Conservation (phyloP, 2,113 vertebrate genomes). For the Rana temporaria region DNA sequence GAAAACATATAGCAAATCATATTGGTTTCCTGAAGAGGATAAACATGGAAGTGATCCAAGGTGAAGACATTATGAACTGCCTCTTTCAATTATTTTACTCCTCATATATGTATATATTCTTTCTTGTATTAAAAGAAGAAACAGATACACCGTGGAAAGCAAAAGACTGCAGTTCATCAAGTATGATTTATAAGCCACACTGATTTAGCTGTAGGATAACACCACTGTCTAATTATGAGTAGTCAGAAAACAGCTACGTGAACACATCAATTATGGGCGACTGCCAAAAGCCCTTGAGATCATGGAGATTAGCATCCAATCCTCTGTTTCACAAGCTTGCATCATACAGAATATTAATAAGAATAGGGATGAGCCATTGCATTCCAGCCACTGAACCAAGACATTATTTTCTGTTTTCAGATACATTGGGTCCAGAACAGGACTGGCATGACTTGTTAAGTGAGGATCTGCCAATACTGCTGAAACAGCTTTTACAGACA, state of each 20-base stretch:
- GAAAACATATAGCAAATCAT: conserved; percentile 16
- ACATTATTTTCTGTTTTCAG: conserved; percentile 57
- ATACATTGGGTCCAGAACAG: not conserved
- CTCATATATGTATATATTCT: not conserved
- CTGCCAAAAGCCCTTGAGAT: conserved; percentile 85
- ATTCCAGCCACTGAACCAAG: conserved; percentile 74
- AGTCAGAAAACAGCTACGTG: conserved; percentile 82
- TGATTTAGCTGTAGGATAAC: conserved; percentile 80
- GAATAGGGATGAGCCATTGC: conserved; percentile 74
- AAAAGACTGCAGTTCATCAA: conserved; percentile 76
- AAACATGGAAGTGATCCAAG: conserved; percentile 19
- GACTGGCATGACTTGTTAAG: not conserved
- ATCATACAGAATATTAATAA: conserved; percentile 87
- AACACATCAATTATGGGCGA: conserved; percentile 84
- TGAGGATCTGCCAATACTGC: not conserved
- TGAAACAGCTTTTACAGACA: not conserved
- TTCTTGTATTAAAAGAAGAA: conserved; percentile 14
- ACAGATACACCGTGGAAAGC: conserved; percentile 68
- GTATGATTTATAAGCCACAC: conserved; percentile 80
- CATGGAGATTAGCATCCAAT: conserved; percentile 83
- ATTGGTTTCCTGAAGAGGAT: conserved; percentile 1
- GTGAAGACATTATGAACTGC: conserved; percentile 66
- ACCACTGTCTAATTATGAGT: conserved; percentile 80
- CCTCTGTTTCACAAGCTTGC: conserved; percentile 83
- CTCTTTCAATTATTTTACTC: conserved; percentile 60